A percentile compares a stretch with the other conserved stretches of the same genome.
These are phyloP conservation scores for Eristalis intricaria DNA, from an alignment of 2,888 invertebrate species.

Conservation along the genomic window DNA sequence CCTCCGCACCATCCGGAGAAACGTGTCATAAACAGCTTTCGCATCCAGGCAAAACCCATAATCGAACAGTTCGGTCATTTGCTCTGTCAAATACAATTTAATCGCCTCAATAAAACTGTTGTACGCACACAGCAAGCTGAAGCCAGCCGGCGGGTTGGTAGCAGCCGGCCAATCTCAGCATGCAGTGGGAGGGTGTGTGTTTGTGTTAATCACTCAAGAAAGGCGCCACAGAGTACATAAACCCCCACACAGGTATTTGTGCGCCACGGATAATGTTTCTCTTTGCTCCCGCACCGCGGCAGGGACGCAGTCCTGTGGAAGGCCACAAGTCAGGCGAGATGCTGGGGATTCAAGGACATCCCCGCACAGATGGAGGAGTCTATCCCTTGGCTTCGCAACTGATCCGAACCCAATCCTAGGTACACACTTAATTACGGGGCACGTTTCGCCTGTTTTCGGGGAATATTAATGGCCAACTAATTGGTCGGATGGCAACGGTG, in stretches of 20 bases:
- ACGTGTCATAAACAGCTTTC: neutral
- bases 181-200: neutral
- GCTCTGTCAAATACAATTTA: conserved; percentile 29
- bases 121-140: neutral
- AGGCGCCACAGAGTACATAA: neutral
- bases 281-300: neutral
- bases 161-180: neutral
- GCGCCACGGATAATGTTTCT: neutral
- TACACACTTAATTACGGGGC: conserved; percentile 22
- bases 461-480: conserved; percentile 65
- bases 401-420: conserved; percentile 14
- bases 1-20: neutral
- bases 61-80: conserved; percentile 21
- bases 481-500: conserved; percentile 50
- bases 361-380: neutral
- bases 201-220: neutral
- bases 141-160: neutral
- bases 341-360: neutral
- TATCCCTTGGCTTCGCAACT: neutral
- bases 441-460: conserved; percentile 52
- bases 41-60: neutral
- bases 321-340: neutral
- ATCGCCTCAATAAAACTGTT: conserved; percentile 46
- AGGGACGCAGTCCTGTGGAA: neutral
- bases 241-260: neutral